Evolutionary conservation across 2,113 vertebrate genomes (phyloP).

Genomic region (Corapipo altera): DNA sequence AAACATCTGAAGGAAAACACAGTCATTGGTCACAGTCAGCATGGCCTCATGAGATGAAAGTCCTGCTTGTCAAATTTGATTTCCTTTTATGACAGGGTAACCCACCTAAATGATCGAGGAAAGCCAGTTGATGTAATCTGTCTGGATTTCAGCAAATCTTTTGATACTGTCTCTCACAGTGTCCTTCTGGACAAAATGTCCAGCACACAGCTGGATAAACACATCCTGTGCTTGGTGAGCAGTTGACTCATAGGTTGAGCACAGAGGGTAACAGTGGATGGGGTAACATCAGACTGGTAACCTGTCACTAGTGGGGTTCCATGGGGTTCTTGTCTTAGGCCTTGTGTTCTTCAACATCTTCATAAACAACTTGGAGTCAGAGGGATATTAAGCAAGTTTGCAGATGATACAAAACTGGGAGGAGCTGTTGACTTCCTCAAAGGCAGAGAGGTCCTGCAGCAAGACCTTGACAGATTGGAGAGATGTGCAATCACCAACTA

Average conservation of each 20-base stretch:
- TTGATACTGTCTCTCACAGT: background rate
- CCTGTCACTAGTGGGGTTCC: background rate
- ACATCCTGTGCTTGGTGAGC: background rate
- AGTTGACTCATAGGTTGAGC: fast-evolving
- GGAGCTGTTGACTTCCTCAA: background rate
- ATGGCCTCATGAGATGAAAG: background rate
- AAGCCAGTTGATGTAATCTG: background rate
- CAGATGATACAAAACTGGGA: background rate
- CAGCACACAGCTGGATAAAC: background rate
- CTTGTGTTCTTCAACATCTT: background rate
- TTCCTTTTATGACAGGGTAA: background rate
- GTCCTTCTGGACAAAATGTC: background rate
- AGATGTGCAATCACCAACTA: fast-evolving
- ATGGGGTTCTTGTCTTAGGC: background rate
- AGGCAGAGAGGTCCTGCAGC: background rate
- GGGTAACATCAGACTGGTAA: fast-evolving
- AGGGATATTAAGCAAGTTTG: background rate
- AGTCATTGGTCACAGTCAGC: background rate
- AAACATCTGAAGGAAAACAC: background rate
- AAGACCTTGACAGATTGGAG: fast-evolving
- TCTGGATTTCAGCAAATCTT: background rate
- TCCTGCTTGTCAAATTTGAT: background rate
- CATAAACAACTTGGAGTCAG: fast-evolving
- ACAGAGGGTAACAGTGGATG: background rate
- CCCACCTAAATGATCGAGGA: background rate